Evolutionary conservation across 1,140 invertebrate species (phyloP).

Genomic region (Semibalanus balanoides): DNA sequence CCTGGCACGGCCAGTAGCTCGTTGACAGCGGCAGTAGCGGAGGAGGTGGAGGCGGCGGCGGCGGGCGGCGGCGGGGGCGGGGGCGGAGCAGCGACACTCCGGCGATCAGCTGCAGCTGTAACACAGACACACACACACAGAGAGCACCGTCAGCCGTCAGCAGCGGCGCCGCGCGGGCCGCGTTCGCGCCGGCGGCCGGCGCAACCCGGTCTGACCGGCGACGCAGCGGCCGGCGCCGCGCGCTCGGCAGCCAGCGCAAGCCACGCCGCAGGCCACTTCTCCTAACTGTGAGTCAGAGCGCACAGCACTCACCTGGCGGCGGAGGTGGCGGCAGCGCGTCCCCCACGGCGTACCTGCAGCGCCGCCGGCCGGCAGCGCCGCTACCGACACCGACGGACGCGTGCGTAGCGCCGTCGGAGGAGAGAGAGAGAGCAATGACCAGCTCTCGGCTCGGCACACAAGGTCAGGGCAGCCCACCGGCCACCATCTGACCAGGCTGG

Average conservation of each 20-base stretch:
- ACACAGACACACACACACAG: not conserved
- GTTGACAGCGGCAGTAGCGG: constrained; percentile 11
- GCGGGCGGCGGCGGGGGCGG: constrained; percentile 15
- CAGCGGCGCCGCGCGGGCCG: too few relatives aligned
- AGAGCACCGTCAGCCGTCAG: not conserved
- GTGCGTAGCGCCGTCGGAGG: too few relatives aligned
- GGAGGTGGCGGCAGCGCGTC: too few relatives aligned
- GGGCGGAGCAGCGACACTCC: constrained; percentile 13
- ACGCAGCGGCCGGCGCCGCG: too few relatives aligned
- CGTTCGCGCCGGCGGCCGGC: not conserved
- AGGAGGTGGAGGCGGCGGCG: constrained; percentile 4
- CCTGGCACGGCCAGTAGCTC: constrained; percentile 20
- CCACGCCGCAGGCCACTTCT: not conserved
- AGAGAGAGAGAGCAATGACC: not conserved
- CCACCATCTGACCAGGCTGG: not conserved
- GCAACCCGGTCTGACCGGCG: not conserved
- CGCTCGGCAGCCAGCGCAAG: not conserved
- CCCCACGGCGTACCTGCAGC: too few relatives aligned
- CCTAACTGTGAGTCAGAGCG: not conserved
- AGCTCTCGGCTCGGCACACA: not conserved
- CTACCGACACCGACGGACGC: too few relatives aligned
- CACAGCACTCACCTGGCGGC: not conserved
- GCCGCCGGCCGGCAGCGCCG: too few relatives aligned
- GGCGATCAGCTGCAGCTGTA: not conserved
- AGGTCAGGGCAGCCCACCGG: not conserved